A percentile compares a stretch with the other conserved stretches of the same genome.
Evolutionary conservation across 2,113 vertebrate species (phyloP).

Genomic region (Plectropomus leopardus): DNA sequence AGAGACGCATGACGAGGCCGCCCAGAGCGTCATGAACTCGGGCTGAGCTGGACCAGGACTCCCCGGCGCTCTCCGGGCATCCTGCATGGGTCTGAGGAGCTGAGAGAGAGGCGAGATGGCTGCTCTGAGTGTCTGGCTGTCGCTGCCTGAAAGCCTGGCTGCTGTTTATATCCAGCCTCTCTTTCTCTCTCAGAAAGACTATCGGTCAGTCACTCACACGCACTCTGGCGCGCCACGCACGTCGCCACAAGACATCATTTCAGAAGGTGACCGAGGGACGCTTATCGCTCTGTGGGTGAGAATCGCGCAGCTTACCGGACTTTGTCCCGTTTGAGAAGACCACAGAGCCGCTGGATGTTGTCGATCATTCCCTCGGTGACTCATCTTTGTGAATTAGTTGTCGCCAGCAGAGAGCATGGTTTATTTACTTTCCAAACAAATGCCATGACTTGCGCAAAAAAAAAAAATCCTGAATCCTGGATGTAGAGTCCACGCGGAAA

Average conservation of each 20-base stretch:
- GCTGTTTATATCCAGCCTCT: conserved; percentile 74
- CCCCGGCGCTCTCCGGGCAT: conserved; percentile 79
- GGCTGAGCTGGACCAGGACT: conserved; percentile 82
- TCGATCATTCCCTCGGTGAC: conserved; percentile 27
- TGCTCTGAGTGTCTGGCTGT: conserved; percentile 47
- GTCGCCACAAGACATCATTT: conserved; percentile 64
- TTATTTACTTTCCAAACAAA: conserved; percentile 73
- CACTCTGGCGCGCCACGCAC: conserved; percentile 65
- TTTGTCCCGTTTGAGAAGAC: conserved; percentile 36
- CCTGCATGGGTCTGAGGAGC: conserved; percentile 81
- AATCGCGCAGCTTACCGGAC: conserved; percentile 48
- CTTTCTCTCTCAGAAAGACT: conserved; percentile 48
- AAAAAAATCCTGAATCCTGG: conserved; percentile 15
- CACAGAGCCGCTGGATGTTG: conserved; percentile 24
- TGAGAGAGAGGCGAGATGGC: conserved; percentile 45
- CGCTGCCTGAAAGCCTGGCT: conserved; percentile 63
- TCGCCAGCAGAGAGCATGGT: conserved; percentile 49
- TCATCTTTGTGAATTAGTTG: conserved; percentile 68
- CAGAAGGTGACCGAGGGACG: conserved; percentile 76
- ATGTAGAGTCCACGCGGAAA: conserved; percentile 1
- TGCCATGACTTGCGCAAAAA: conserved; percentile 29
- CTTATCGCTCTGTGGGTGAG: conserved; percentile 47
- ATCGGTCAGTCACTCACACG: conserved; percentile 66
- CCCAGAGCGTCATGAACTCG: conserved; percentile 85
- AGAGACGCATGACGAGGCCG: conserved; percentile 84